Evolutionary conservation across 2,888 invertebrate species (phyloP), one percentile per base, ranked within the genome.

Genomic region (Cosmia pyralina): DNA sequence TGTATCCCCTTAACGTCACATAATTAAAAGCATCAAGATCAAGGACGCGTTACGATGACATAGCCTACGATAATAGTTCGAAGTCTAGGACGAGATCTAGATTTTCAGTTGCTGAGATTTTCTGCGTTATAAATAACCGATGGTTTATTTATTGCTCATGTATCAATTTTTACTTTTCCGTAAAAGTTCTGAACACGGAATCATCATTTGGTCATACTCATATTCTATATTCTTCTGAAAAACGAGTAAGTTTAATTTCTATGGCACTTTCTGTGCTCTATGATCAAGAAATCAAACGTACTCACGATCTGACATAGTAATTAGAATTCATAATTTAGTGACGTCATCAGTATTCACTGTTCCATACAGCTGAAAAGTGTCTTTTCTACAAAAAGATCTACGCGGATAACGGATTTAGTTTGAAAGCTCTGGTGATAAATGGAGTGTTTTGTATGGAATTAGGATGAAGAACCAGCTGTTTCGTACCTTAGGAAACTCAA

Each of bases 21-120:
- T 68, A 22, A 66, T 13, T 38, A 48, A 38, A 53, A 28, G 13
- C 17, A 75, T 17, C 38, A 48, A 60, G 53, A 73, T 46, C 46
- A 53, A 22, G 22, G 22, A 46, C 15, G 38, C 52, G 38, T 46
- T 41, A 41, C n/a, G 22, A 52, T 15, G 11, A 38, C 50, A 38
- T 22, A 69, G 28, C 19, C 11, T 44, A 44, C n/a, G 8, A 53
- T 22, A 48, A 19, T 8, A 17, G 17, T 17, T 60, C 22, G 3
- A 41, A 60, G 60, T 17, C 22, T 41, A 41, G 15, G 5, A 22
- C 15, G 22, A 62, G 4, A 46, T 28, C 28, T 19, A 46, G 11
- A 62, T 4, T 44, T 22, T 28, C 17, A 22, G 11, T 4, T 17
- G 44, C 17, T 55, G 28, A 55, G 55, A 15, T 52, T n/a, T 52